Conservation (phyloP, 2,888 invertebrate genomes). For the Malachius bipustulatus region DNA sequence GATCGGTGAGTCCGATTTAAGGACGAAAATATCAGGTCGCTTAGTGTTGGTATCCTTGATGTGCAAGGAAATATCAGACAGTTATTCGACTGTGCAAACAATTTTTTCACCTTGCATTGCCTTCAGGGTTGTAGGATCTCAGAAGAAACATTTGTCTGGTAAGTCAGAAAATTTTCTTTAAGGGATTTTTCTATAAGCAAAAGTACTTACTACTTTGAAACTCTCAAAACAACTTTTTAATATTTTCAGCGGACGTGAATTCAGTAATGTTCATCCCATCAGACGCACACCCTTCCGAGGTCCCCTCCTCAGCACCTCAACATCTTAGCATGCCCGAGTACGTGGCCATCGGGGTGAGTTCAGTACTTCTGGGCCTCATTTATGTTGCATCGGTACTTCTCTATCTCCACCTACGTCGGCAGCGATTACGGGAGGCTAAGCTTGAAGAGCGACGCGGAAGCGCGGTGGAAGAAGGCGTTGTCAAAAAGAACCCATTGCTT, state of each 20-base stretch:
- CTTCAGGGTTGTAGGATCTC: conserved; percentile 74
- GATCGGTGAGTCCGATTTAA: conserved; percentile 69
- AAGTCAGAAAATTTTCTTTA: no score
- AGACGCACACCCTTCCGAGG: no score
- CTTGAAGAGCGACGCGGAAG: conserved; percentile 27
- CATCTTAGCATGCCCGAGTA: conserved; percentile 66
- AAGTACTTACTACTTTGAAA: no score
- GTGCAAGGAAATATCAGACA: conserved; percentile 56
- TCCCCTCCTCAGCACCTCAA: no score
- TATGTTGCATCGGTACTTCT: conserved; percentile 78
- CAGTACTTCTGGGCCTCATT: conserved; percentile 72
- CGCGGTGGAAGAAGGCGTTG: conserved; percentile 48
- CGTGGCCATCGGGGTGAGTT: conserved; percentile 71
- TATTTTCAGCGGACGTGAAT: conserved; percentile 58
- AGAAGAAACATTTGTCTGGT: conserved; percentile 53
- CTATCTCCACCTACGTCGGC: conserved; percentile 63
- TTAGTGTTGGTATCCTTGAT: conserved; percentile 68
- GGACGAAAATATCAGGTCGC: conserved; percentile 66
- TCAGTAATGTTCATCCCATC: conserved; percentile 69
- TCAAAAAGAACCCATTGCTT: conserved; percentile 68
- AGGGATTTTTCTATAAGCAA: no score
- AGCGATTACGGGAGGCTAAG: conserved; percentile 25
- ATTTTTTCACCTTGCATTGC: conserved; percentile 78
- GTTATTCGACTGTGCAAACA: conserved; percentile 38
- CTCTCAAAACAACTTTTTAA: no score